Evolutionary conservation across 2,113 vertebrate genomes (phyloP).

Genomic region (Circaetus gallicus): DNA sequence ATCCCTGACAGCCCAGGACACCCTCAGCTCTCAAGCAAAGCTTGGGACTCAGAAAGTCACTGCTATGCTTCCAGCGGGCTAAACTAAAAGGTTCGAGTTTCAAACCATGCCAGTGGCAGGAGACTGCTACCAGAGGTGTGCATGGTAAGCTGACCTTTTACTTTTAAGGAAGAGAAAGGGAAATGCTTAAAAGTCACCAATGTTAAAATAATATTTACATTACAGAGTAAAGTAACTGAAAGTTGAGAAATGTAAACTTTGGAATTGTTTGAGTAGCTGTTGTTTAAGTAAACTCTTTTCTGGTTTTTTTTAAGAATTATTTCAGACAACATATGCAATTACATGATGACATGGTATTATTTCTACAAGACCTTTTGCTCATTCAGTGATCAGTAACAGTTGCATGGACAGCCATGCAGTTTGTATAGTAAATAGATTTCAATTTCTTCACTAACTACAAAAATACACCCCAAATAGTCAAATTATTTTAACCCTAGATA

Average conservation of each 20-base stretch:
- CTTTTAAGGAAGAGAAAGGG: background rate
- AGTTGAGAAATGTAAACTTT: slow-evolving; percentile 39
- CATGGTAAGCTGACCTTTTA: background rate
- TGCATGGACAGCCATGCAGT: background rate
- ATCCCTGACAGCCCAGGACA: background rate
- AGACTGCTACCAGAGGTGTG: background rate
- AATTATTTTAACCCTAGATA: no score
- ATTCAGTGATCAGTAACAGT: background rate
- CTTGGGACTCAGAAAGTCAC: background rate
- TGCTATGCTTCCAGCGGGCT: background rate
- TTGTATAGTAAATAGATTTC: background rate
- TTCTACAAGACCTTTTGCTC: background rate
- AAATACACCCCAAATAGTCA: background rate
- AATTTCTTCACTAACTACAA: background rate
- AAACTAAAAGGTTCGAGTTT: background rate
- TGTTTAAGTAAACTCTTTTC: slow-evolving; percentile 32
- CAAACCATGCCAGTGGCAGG: fast-evolving
- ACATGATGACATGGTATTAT: background rate
- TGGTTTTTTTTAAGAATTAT: background rate
- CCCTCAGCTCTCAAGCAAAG: background rate
- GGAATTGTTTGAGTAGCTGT: slow-evolving; percentile 56
- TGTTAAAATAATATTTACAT: slow-evolving; percentile 41
- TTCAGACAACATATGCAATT: background rate
- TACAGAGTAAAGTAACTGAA: background rate
- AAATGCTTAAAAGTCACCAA: background rate